phyloP scores from a whole-genome alignment of 2,113 vertebrate genomes.

The Eptesicus fuscus region DNA sequence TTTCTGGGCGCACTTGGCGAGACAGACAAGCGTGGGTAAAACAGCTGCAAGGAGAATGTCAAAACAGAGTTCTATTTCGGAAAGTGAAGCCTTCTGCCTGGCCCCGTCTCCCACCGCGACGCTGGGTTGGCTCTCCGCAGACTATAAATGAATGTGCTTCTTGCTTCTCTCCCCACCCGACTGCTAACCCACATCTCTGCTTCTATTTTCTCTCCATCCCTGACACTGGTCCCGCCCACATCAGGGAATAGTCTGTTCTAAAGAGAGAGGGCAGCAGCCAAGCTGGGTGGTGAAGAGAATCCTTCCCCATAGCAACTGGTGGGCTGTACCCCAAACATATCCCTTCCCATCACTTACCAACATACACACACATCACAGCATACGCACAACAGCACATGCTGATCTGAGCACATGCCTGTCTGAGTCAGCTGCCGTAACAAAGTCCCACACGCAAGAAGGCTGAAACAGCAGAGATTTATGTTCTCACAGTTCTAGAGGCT shows the following conservation, averaged over 20 bases:
- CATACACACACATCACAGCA: neutral
- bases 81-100: constrained; percentile 54
- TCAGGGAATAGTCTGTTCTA: neutral
- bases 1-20: neutral
- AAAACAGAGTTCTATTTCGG: constrained; percentile 71
- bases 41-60: constrained; percentile 53
- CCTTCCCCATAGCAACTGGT: neutral
- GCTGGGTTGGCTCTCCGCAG: constrained; percentile 37
- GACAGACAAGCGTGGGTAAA: constrained; percentile 21
- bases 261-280: neutral
- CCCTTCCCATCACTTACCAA: neutral
- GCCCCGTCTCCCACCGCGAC: constrained; percentile 61
- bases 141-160: constrained; percentile 47
- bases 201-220: constrained; percentile 61
- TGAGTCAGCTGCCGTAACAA: neutral
- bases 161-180: constrained; percentile 43
- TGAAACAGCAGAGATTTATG: neutral
- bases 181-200: constrained; percentile 67
- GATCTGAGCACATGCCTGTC: neutral
- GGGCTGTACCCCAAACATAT: neutral
- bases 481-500: neutral
- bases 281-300: neutral
- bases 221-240: constrained; percentile 28
- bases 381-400: accelerated
- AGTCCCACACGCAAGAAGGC: neutral